Evolutionary conservation across 23 tunicate genomes (phyloP), one percentile per base, ranked within the genome.

Genomic region (Diplosoma virens): DNA sequence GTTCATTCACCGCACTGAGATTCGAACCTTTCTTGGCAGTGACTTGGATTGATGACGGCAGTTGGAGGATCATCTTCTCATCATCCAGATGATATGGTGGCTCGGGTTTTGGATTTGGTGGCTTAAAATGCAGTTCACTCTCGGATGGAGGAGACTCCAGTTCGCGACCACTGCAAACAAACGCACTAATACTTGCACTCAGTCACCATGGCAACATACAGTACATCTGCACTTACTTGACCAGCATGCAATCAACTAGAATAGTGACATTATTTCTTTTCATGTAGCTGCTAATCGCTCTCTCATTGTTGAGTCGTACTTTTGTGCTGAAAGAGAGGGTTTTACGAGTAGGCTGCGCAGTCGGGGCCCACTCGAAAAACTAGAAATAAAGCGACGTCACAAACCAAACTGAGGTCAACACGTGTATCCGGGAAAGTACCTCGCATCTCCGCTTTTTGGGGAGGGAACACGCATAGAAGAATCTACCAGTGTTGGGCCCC

Each of bases 301-400:
- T 60, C 3, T 36, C 61, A 61, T 72, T 72, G 33, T 48, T 47
- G 3, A 72, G 21, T 36, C 22, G 47, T 9, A 50, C 36, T 3
- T 26, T 72, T 24, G 11, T 37, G 61, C 36, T 22, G 29, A 36
- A n/a, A 7, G 61, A 36, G n/a, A 61, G 21, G 9, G 9, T 11
- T 3, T 7, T 21, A 17, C 48, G 47, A 3, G 18, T 3, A 22
- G 4, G 3, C 24, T 48, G 27, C 35, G 32, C 32, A 1, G 21
- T 74, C 1, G 64, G 74, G 11, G 71, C 83, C 83, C 83, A 78
- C 63, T 78, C 47, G 61, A 78, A 78, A 78, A 78, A 78, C 83
- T 78, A 26, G n/a, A 78, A 65, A n/a, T 23, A 6, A 41, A 41
- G 14, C 50, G 50, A 9, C 50, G 14, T 14, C 9, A 41, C 50